A percentile compares a stretch with the other conserved stretches of the same genome.
Evolutionary conservation across 2,797 vertebrate species (phyloP).

Genomic region (Holocentrus rufus): DNA sequence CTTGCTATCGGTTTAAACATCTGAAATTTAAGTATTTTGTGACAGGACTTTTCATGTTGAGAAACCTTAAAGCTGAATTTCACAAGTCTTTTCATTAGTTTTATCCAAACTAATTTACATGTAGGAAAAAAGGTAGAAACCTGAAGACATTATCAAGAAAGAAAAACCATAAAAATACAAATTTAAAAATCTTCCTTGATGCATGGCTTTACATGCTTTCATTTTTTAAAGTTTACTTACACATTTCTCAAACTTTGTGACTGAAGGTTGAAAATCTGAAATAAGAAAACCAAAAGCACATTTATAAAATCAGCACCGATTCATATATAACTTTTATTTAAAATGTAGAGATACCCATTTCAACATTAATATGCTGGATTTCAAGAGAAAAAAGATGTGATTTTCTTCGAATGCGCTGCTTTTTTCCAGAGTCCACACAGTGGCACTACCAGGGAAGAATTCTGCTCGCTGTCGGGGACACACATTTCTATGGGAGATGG

Average conservation of each 20-base stretch:
- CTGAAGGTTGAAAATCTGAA: conserved; percentile 96
- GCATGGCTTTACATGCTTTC: conserved; percentile 96
- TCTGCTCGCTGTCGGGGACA: conserved; percentile 72
- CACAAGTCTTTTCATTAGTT: conserved; percentile 90
- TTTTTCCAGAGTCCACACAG: conserved; percentile 92
- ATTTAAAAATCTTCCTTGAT: conserved; percentile 99
- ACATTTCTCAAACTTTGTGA: conserved; percentile 97
- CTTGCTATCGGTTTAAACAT: conserved; percentile 86
- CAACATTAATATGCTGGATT: conserved; percentile 99
- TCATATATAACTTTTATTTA: conserved; percentile 99
- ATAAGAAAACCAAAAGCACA: conserved; percentile 97
- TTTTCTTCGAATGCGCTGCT: conserved; percentile 85
- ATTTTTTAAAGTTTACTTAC: conserved; percentile 92
- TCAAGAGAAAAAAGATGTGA: conserved; percentile 85
- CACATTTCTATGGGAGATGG: conserved; percentile 82
- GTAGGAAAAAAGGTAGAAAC: conserved; percentile 98
- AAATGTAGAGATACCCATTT: conserved; percentile 99
- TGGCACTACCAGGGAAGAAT: conserved; percentile 92
- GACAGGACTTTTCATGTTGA: conserved; percentile 84
- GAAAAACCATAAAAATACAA: conserved; percentile 97
- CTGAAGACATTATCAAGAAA: conserved; percentile 99
- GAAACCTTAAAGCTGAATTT: conserved; percentile 96
- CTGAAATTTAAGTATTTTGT: conserved; percentile 84
- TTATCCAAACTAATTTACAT: conserved; percentile 99
- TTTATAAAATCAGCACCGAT: conserved; percentile 99